A percentile compares a stretch with the other conserved stretches of the same genome.
phyloP scores from a whole-genome alignment of 2,113 vertebrate genomes.

The pig (Sus scrofa) region DNA sequence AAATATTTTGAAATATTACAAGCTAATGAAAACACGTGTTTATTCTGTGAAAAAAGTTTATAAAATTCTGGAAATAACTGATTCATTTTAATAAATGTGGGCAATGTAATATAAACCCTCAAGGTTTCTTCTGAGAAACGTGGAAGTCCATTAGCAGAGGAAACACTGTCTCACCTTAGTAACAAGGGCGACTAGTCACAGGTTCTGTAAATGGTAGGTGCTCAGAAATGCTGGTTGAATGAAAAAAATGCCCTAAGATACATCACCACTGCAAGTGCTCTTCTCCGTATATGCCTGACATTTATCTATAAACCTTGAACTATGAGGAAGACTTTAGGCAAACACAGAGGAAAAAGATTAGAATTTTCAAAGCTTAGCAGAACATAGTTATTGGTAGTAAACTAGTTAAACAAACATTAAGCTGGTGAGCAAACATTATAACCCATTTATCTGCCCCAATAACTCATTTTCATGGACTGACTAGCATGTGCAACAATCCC shows the following conservation, averaged over 20 bases:
- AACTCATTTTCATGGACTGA: slow-evolving; percentile 41
- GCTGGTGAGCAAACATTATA: slow-evolving; percentile 51
- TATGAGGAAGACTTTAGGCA: slow-evolving; percentile 46
- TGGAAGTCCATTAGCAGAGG: not conserved
- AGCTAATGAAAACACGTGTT: not conserved
- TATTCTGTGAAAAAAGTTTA: not conserved
- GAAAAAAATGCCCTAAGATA: not conserved
- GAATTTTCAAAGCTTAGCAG: slow-evolving; percentile 52
- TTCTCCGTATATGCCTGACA: not conserved
- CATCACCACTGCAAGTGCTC: not conserved
- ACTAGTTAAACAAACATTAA: not conserved
- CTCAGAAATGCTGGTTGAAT: not conserved
- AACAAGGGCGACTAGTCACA: not conserved
- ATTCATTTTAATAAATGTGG: not conserved
- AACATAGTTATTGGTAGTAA: slow-evolving; percentile 39
- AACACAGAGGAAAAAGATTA: slow-evolving; percentile 9
- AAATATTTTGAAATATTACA: not conserved
- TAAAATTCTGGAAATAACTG: not conserved
- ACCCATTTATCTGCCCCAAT: slow-evolving; percentile 34
- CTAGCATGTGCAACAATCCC: not conserved
- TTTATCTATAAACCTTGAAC: slow-evolving; percentile 29
- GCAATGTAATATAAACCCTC: not conserved
- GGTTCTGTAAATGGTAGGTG: not conserved
- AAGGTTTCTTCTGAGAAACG: not conserved
- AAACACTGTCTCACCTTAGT: not conserved